Base-by-base conservation (phyloP, 2,888 invertebrate genomes). In the Caenorhabditis sp. region DNA sequence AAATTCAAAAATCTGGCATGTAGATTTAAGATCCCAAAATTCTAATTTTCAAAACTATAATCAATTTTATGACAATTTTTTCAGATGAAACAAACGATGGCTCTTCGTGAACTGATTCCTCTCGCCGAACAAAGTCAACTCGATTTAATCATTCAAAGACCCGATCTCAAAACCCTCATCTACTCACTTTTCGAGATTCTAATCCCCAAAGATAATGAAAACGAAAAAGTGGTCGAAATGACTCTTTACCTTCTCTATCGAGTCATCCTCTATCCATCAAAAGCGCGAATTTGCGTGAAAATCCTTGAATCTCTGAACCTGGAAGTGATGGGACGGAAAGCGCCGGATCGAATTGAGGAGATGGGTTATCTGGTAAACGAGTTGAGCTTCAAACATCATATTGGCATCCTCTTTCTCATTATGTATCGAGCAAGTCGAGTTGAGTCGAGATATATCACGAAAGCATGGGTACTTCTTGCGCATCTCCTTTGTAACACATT, bases 401-500 rank as follows among this genome's bases (percentile, higher is more conserved):
- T 26, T 25, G 64, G 73, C 8, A 73, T 73, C 36, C 65, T 61
- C 21, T 60, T 66, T 5, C 60, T 69, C 3, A 63, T 73, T 10
- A 63, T 68, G 36, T 21, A 23, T 17, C 53, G 73, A 57, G 65
- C 63, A 1, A 17, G 20, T 1, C 27, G 26, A 23, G 3, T 59
- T 1, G 73, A 66, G n/a, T 61, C 63, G 2, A 62, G 50, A 17
- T 73, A 69, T 60, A 63, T 60, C 3, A n/a, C 59, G 1, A 63
- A 52, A 26, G 68, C 73, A 3, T 63, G 60, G 68, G 20, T 65
- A 17, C 54, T 73, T 1, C 26, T 73, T 14, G 43, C 53, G 7
- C 66, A 68, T 53, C 21, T 73, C 21, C 56, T 63, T 49, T 73
- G 73, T 36, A 65, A 73, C 49, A 62, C 68, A 20, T 59, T 63